Base-by-base conservation (phyloP, 2,113 vertebrate genomes). In the Argyrosomus japonicus region DNA sequence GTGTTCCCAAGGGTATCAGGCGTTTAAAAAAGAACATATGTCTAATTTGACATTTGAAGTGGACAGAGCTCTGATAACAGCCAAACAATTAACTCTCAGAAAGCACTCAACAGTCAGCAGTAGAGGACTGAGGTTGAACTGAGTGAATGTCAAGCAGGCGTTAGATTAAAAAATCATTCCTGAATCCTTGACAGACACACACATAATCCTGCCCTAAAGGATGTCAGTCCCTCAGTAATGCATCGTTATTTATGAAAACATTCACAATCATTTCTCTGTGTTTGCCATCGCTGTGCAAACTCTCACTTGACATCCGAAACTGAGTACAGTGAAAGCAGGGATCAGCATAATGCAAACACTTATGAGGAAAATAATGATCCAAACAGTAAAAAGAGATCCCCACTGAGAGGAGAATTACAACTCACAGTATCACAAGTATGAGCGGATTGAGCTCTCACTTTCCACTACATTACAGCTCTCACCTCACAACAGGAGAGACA, bases 401-500 rank as follows among this genome's bases (percentile, higher is more conserved):
- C 76, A 72, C 86, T 70, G 83, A 88, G 89, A 86, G 63, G 60
- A 87, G 88, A 84, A 90, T 91, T 87, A 85, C 81, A 87, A 74
- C 83, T 88, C 87, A 40, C 36, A 25, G 88, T 68, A 75, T 68
- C 79, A 85, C 76, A 86, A 89, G 85, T 84, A 63, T 19, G 6
- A 74, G 75, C 78, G 78, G 86, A 91, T 91, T 21, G 60, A 81
- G 72, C 87, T 43, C 73, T 83, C 32, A n/a, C 76, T 77, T 88
- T 87, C 80, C 80, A 68, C 84, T 68, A 74, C 74, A 88, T 82
- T 83, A 86, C 68, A 75, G 81, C 83, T 62, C 83, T 89, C 84
- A 86, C 86, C 83, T 91, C 92, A 68, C 88, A 82, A 87, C 85
- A 86, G 82, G 85, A 86, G 87, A 89, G 85, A 89, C 85, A 81